phyloP scores from a whole-genome alignment of 2,888 invertebrate genomes.

The Acanthoscelides obtectus region DNA sequence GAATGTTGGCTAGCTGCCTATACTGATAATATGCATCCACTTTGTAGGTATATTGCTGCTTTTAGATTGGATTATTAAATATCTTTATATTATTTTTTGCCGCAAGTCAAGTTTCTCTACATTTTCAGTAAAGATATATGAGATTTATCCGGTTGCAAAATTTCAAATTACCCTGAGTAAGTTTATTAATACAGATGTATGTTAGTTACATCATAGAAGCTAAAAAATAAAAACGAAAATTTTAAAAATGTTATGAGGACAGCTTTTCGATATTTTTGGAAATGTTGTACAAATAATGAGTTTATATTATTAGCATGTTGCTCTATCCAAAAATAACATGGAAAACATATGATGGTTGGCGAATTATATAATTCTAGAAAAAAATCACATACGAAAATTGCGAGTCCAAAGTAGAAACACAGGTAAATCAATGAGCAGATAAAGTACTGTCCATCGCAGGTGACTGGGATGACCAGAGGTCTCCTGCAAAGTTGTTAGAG shows the following conservation, averaged over 20 bases:
- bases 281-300: constrained; percentile 32
- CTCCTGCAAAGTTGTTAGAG: background rate
- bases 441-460: no score
- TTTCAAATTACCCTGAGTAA: background rate
- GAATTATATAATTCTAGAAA: constrained; percentile 35
- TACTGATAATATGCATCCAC: constrained; percentile 39
- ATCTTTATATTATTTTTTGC: background rate
- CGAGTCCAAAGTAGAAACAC: constrained; percentile 9
- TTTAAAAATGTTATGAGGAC: constrained; percentile 8
- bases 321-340: constrained; percentile 41
- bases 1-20: constrained; percentile 43
- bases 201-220: background rate
- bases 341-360: constrained; percentile 32
- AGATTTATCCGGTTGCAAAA: background rate
- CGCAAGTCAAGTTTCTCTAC: background rate
- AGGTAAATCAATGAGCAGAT: background rate
- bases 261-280: constrained; percentile 27
- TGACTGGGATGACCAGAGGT: no score
- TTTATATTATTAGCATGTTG: constrained; percentile 40
- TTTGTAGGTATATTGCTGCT: constrained; percentile 38
- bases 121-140: background rate
- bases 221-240: background rate
- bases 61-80: constrained; percentile 31
- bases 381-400: constrained; percentile 9
- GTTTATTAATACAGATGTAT: background rate